A percentile compares a stretch with the other conserved stretches of the same genome.
These are phyloP conservation scores for Aplidium turbinatum DNA, from an alignment of 23 tunicate genomes.

Conservation along the genomic window DNA sequence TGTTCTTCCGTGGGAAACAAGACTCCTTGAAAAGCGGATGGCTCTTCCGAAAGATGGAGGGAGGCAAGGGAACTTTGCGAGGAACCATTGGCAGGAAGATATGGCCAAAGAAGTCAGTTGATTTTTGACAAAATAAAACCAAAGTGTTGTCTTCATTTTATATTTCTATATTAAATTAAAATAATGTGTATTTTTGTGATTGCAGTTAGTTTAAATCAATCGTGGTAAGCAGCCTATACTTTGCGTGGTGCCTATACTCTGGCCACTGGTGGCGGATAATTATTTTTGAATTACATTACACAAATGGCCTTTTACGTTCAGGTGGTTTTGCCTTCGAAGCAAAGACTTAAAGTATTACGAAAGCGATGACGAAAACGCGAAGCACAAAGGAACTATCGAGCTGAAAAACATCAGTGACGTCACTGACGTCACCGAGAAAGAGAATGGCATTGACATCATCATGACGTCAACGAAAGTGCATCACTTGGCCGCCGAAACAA, in stretches of 20 bases:
- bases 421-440: conserved; percentile 83
- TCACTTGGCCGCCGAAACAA: conserved; percentile 73
- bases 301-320: conserved; percentile 18
- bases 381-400: conserved; percentile 50
- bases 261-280: too few relatives aligned
- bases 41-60: conserved; percentile 67
- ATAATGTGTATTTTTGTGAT: too few relatives aligned
- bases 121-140: too few relatives aligned
- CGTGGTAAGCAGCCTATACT: too few relatives aligned
- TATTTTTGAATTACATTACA: too few relatives aligned
- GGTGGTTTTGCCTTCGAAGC: conserved; percentile 68
- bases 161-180: too few relatives aligned
- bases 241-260: too few relatives aligned
- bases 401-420: conserved; percentile 49
- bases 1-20: conserved; percentile 93
- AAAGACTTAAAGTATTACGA: conserved; percentile 70
- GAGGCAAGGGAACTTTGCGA: conserved; percentile 65
- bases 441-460: conserved; percentile 86
- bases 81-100: conserved; percentile 79
- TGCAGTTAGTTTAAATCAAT: too few relatives aligned
- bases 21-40: conserved; percentile 87
- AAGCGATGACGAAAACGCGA: conserved; percentile 88
- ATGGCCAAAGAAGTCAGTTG: conserved; percentile 80
- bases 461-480: conserved; percentile 53
- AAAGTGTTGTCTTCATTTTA: too few relatives aligned